Conservation (phyloP, 2,797 vertebrate species). For the Mus caroli region DNA sequence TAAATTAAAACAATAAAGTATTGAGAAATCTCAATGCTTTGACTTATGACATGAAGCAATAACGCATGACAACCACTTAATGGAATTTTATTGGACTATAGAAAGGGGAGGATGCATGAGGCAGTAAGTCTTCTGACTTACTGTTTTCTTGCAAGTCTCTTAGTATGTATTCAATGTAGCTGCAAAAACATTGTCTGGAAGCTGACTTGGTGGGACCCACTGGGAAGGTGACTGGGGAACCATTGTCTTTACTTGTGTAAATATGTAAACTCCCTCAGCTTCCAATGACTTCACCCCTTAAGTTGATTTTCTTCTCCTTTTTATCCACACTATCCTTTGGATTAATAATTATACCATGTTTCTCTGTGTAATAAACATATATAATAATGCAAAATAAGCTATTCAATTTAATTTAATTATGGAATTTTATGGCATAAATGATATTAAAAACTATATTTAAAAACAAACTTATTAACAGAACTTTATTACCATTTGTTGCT, state of each 20-base stretch:
- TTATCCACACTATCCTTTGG: not conserved
- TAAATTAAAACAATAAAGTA: not conserved
- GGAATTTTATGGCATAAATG: conserved; percentile 15
- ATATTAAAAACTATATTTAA: conserved; percentile 49
- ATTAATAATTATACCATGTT: conserved; percentile 32
- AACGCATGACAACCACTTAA: not conserved
- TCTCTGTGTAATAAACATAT: conserved; percentile 25
- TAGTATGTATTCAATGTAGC: not conserved
- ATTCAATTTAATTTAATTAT: not conserved
- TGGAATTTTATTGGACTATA: conserved; percentile 5
- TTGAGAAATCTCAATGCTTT: conserved; percentile 13
- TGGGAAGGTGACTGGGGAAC: not conserved
- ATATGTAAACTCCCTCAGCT: not conserved
- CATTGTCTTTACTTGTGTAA: not conserved
- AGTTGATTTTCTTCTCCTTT: not conserved
- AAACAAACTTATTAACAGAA: conserved; percentile 18
- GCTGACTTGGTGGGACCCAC: not conserved
- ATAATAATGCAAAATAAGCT: conserved; percentile 19
- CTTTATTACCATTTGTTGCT: conserved; percentile 11
- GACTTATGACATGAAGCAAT: not conserved
- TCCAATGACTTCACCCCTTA: not conserved
- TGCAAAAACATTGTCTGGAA: not conserved
- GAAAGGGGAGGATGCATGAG: not conserved
- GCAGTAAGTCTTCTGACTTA: not conserved
- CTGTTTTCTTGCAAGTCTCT: not conserved